Conservation (phyloP, 1,140 invertebrate genomes). For the Drosophila melanica region DNA sequence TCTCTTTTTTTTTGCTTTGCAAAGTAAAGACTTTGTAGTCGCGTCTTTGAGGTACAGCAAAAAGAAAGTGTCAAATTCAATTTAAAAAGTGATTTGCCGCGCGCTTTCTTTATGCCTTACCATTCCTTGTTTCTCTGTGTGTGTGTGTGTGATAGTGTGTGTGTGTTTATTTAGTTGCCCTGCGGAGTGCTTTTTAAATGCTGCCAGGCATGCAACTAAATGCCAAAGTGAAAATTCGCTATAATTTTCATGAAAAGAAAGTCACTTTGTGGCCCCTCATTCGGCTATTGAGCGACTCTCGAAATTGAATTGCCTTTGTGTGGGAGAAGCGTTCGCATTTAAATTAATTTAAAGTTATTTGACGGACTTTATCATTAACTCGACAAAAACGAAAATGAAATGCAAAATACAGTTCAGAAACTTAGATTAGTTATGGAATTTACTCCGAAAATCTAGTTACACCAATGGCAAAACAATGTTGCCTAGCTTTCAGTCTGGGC, state of each 20-base stretch:
- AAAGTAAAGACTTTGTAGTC: constrained; percentile 76
- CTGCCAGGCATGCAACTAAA: constrained; percentile 54
- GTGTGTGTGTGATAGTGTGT: background rate
- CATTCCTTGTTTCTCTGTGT: background rate
- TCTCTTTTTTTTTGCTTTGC: constrained; percentile 33
- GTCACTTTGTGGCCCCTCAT: constrained; percentile 20
- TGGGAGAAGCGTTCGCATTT: constrained; percentile 2
- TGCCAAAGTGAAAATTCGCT: constrained; percentile 54
- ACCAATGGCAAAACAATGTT: constrained; percentile 4
- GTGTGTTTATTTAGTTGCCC: constrained; percentile 38
- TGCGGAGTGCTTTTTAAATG: constrained; percentile 51
- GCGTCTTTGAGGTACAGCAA: constrained; percentile 56
- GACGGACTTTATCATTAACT: background rate
- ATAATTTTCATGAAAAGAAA: constrained; percentile 40
- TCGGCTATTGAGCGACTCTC: background rate
- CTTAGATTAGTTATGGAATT: background rate
- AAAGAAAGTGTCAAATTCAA: constrained; percentile 80
- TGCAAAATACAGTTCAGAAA: too few relatives aligned
- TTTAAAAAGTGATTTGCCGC: constrained; percentile 79
- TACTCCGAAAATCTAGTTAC: background rate
- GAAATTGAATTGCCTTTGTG: constrained; percentile 35
- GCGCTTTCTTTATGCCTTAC: constrained; percentile 38
- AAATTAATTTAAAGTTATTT: too few relatives aligned
- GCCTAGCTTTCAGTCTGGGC: background rate
- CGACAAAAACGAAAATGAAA: too few relatives aligned